phyloP scores from a whole-genome alignment of 2,888 invertebrate genomes.

The Drosophila nr. fundita region DNA sequence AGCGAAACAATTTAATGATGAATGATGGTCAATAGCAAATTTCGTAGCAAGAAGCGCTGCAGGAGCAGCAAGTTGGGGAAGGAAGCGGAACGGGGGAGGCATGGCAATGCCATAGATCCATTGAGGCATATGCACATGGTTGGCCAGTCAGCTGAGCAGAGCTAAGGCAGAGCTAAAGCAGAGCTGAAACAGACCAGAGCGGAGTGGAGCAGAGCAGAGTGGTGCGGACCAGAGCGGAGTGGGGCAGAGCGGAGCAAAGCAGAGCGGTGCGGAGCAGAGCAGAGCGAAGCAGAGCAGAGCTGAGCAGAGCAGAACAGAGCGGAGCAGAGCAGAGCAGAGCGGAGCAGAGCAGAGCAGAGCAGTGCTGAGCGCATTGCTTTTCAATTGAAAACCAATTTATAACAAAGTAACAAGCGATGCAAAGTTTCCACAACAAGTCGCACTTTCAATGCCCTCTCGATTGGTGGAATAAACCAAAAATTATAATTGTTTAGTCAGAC shows the following conservation, averaged over 20 bases:
- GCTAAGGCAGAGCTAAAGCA: not conserved
- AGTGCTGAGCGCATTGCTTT: constrained; percentile 51
- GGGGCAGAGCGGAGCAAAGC: not conserved
- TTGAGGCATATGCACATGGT: constrained; percentile 60
- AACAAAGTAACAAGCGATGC: constrained; percentile 42
- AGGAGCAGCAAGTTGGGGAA: not conserved
- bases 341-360: not conserved
- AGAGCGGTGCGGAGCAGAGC: not conserved
- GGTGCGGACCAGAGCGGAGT: not conserved
- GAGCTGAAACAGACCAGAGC: constrained; percentile 3
- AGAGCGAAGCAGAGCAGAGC: not conserved
- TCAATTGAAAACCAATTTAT: constrained; percentile 68
- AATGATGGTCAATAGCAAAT: constrained; percentile 75
- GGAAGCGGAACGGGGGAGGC: not conserved
- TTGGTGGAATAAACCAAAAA: no score
- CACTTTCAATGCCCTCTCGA: constrained; percentile 18
- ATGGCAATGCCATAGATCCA: constrained; percentile 33
- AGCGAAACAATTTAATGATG: constrained; percentile 80
- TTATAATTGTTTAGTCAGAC: not conserved
- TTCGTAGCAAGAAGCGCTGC: constrained; percentile 31
- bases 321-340: constrained; percentile 12
- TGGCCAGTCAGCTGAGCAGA: constrained; percentile 47
- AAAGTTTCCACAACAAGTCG: not conserved
- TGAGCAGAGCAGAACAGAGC: not conserved
- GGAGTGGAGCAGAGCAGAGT: not conserved